Evolutionary conservation across 2,888 invertebrate genomes (phyloP).

Genomic region (Orthosia gothica): DNA sequence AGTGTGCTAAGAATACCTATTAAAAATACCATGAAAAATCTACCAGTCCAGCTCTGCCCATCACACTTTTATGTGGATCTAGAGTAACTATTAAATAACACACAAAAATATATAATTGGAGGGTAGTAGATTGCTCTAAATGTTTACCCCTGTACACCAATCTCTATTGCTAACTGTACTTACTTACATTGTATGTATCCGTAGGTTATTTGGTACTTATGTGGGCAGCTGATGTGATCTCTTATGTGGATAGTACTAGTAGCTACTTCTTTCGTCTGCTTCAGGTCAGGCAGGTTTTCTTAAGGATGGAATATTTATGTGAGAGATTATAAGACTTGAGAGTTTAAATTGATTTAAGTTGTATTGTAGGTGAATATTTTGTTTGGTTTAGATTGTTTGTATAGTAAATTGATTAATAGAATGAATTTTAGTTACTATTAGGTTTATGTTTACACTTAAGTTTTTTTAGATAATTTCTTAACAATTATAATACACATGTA

Average conservation of each 20-base stretch:
- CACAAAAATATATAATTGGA: not conserved
- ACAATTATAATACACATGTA: constrained; percentile 17
- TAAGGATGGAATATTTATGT: constrained; percentile 40
- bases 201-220: constrained; percentile 44
- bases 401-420: not conserved
- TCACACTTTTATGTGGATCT: too few relatives aligned
- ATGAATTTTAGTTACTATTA: constrained; percentile 3
- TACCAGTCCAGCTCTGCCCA: not conserved
- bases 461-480: not conserved
- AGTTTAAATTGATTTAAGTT: constrained; percentile 29
- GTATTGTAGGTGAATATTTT: constrained; percentile 1
- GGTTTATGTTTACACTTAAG: not conserved
- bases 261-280: constrained; percentile 55
- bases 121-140: not conserved
- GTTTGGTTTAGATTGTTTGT: not conserved
- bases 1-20: not conserved
- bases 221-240: constrained; percentile 79
- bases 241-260: constrained; percentile 75
- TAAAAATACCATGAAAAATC: not conserved
- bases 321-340: constrained; percentile 21
- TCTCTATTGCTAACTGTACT: constrained; percentile 34
- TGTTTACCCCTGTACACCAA: not conserved
- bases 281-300: constrained; percentile 44
- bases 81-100: too few relatives aligned
- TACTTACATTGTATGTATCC: constrained; percentile 55